Conservation (phyloP, 2,888 invertebrate genomes). For the Serrognathus titanus region DNA sequence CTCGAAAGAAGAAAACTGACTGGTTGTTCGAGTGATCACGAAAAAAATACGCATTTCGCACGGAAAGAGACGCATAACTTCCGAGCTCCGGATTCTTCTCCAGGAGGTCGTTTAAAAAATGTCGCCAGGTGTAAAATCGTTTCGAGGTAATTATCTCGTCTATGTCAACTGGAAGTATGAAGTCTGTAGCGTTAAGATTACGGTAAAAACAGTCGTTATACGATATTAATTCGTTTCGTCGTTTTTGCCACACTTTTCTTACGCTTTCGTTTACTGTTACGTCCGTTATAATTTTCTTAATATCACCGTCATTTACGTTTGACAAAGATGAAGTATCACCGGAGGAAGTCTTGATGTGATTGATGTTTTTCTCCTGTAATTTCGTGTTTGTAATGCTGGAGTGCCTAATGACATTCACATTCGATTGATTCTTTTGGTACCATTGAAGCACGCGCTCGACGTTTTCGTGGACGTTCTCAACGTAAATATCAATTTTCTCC, state of each 20-base stretch:
- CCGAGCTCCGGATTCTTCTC: conserved; percentile 4
- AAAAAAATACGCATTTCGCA: conserved; percentile 61
- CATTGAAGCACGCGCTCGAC: conserved; percentile 55
- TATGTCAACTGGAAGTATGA: conserved; percentile 66
- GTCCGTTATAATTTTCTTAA: conserved; percentile 11
- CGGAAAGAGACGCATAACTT: conserved; percentile 57
- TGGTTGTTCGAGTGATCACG: background rate
- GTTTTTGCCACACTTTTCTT: conserved; percentile 62
- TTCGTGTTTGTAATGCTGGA: too few relatives aligned
- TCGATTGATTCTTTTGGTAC: conserved; percentile 46
- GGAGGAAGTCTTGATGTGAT: too few relatives aligned
- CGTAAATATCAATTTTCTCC: conserved; percentile 62
- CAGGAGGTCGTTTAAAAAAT: conserved; percentile 51
- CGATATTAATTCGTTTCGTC: conserved; percentile 68
- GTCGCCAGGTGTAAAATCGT: conserved; percentile 56
- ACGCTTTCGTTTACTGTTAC: background rate
- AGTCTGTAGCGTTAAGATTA: conserved; percentile 62
- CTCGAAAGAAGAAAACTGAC: conserved; percentile 6
- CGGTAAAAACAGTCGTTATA: conserved; percentile 78
- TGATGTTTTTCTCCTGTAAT: too few relatives aligned
- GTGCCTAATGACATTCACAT: too few relatives aligned
- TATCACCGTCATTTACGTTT: conserved; percentile 11
- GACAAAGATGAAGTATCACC: too few relatives aligned
- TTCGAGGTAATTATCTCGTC: conserved; percentile 72
- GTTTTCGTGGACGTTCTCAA: conserved; percentile 57